phyloP scores from a whole-genome alignment of 2,888 invertebrate genomes.

The Periphyllus acericola region DNA sequence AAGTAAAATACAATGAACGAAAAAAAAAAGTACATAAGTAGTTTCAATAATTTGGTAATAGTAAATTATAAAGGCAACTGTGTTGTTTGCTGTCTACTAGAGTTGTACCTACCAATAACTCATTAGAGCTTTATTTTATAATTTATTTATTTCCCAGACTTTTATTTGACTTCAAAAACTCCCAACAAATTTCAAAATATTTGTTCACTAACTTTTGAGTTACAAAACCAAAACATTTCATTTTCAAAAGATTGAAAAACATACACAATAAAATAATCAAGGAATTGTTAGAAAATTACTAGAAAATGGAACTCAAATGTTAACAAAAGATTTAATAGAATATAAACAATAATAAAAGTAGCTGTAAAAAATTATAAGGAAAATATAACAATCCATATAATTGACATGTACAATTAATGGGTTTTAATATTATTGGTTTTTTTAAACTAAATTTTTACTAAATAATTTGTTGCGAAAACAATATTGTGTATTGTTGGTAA shows the following conservation, averaged over 20 bases:
- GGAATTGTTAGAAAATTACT: neutral
- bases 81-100: neutral
- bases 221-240: neutral
- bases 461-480: neutral
- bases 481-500: neutral
- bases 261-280: neutral
- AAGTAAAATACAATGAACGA: conserved; percentile 20
- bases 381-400: neutral
- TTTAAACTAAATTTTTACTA: neutral
- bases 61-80: neutral
- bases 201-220: neutral
- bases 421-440: neutral
- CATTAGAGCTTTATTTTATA: neutral
- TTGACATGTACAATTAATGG: neutral
- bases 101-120: neutral
- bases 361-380: neutral
- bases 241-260: neutral
- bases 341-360: neutral
- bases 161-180: neutral
- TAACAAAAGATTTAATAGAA: neutral
- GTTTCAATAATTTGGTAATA: conserved; percentile 1
- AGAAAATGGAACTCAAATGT: neutral
- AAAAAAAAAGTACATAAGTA: conserved; percentile 6
- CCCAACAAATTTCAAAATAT: neutral
- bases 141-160: neutral